Percentiles rank a stretch among this genome's conserved stretches.
Conservation (phyloP, 2,797 vertebrate genomes). For the Epinephelus malabaricus region DNA sequence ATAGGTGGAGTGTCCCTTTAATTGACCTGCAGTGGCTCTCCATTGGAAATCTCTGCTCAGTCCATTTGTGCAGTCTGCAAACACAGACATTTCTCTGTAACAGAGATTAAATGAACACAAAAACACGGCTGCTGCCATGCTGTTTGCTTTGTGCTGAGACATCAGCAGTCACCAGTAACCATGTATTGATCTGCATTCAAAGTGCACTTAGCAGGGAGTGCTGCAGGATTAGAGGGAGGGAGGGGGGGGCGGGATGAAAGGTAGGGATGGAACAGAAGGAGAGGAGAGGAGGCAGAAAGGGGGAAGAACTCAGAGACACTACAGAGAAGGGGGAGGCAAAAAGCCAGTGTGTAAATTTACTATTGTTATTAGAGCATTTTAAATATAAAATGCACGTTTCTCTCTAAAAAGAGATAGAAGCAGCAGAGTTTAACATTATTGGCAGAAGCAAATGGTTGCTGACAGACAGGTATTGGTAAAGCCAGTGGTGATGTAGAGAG, state of each 20-base stretch:
- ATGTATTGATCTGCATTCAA: slow-evolving; percentile 74
- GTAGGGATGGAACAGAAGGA: slow-evolving; percentile 15
- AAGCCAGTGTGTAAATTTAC: slow-evolving; percentile 1
- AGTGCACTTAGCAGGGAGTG: slow-evolving; percentile 72
- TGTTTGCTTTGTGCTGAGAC: slow-evolving; percentile 69
- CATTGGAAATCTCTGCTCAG: slow-evolving; percentile 27
- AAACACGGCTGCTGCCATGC: slow-evolving; percentile 36
- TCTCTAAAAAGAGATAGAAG: neutral
- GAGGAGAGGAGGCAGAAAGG: neutral
- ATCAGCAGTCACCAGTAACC: slow-evolving; percentile 63
- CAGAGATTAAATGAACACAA: slow-evolving; percentile 49
- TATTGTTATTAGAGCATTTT: slow-evolving; percentile 2
- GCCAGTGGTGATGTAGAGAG: neutral
- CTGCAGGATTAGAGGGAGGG: slow-evolving; percentile 47
- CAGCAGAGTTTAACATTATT: neutral
- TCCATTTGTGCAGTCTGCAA: slow-evolving; percentile 14
- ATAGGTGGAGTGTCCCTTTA: neutral
- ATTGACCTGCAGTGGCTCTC: slow-evolving; percentile 21
- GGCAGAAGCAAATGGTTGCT: slow-evolving; percentile 3
- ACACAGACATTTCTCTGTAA: slow-evolving; percentile 41
- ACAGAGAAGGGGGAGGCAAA: neutral
- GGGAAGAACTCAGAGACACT: neutral
- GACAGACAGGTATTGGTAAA: neutral
- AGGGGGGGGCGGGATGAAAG: slow-evolving; percentile 38
- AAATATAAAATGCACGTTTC: rapidly evolving